Evolutionary conservation across 2,797 vertebrate species (phyloP).

Genomic region (Falco cherrug): DNA sequence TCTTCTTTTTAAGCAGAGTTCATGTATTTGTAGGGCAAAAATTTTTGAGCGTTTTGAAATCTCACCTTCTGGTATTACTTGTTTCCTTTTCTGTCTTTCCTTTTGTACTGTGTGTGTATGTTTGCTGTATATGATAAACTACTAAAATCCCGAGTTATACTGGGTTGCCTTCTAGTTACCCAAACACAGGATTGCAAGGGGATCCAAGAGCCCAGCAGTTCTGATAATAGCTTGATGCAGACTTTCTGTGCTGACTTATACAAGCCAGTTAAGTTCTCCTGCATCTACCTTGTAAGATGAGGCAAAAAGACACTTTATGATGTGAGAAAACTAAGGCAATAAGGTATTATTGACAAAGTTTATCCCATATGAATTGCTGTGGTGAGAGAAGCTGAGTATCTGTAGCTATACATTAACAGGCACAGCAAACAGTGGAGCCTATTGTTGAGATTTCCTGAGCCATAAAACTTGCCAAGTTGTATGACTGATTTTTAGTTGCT

Average conservation of each 20-base stretch:
- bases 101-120: neutral
- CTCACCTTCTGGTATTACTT: neutral
- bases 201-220: neutral
- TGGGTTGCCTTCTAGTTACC: neutral
- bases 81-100: neutral
- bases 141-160: neutral
- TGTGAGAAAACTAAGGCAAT: neutral
- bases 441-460: neutral
- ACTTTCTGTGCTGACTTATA: neutral
- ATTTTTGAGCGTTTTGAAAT: neutral
- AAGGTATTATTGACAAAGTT: neutral
- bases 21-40: neutral
- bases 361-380: fast-evolving
- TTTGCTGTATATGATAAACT: fast-evolving
- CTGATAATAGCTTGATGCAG: neutral
- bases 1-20: neutral
- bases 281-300: neutral
- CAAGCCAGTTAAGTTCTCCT: neutral
- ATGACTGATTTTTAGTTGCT: neutral
- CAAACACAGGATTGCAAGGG: neutral
- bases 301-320: neutral
- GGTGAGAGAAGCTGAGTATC: neutral
- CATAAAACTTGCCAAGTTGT: neutral
- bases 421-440: neutral
- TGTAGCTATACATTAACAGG: neutral